A percentile compares a stretch with the other conserved stretches of the same genome.
phyloP scores from a whole-genome alignment of 2,797 vertebrate genomes.

The Austrolebias charrua region DNA sequence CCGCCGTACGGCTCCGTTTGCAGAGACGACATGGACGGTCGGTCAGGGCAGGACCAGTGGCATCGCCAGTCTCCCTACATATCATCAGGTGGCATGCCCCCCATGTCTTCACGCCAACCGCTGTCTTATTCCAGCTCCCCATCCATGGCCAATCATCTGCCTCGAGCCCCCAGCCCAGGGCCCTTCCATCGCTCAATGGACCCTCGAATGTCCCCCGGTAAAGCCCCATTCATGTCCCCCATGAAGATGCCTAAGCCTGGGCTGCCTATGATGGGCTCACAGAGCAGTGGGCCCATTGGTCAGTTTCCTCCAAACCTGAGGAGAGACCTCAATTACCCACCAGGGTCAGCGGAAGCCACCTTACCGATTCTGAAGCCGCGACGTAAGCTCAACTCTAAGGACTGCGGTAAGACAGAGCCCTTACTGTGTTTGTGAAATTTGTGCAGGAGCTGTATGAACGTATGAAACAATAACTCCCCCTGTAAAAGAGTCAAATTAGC shows the following conservation, averaged over 20 bases:
- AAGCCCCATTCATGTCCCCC: slow-evolving; percentile 89
- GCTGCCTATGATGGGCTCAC: slow-evolving; percentile 83
- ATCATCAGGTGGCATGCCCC: slow-evolving; percentile 86
- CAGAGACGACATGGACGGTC: slow-evolving; percentile 91
- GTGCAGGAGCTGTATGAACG: too few relatives aligned
- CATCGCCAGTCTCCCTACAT: slow-evolving; percentile 93
- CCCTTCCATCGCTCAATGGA: slow-evolving; percentile 95
- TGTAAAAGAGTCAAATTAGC: slow-evolving; percentile 10
- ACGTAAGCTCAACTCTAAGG: slow-evolving; percentile 95
- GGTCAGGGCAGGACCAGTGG: slow-evolving; percentile 94
- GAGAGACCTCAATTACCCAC: slow-evolving; percentile 91
- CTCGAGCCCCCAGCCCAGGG: slow-evolving; percentile 92
- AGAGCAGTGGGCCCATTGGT: slow-evolving; percentile 78
- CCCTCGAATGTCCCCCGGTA: slow-evolving; percentile 95
- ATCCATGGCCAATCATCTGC: slow-evolving; percentile 92
- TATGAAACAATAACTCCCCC: neutral
- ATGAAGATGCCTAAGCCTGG: slow-evolving; percentile 93
- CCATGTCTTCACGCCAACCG: slow-evolving; percentile 87
- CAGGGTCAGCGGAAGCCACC: slow-evolving; percentile 91
- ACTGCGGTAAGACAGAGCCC: slow-evolving; percentile 84
- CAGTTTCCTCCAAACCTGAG: slow-evolving; percentile 84
- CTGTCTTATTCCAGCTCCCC: slow-evolving; percentile 91
- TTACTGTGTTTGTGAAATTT: neutral
- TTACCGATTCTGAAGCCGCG: slow-evolving; percentile 90
- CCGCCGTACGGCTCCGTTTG: slow-evolving; percentile 86